Base-by-base conservation (phyloP, 2,797 vertebrate genomes). In the Acanthopagrus latus region DNA sequence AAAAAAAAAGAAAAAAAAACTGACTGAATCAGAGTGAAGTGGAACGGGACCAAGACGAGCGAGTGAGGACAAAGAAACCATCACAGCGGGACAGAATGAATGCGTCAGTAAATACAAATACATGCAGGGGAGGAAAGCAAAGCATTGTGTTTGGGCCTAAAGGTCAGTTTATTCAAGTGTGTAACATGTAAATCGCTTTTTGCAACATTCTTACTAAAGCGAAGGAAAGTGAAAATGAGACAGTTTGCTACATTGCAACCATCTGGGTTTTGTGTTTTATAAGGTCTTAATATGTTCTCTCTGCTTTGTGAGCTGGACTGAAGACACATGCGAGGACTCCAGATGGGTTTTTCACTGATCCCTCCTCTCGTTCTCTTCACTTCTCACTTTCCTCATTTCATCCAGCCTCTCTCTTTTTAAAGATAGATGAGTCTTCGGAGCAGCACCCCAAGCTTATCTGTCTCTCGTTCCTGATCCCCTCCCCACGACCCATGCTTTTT, bases 191-290 rank as follows among this genome's bases (percentile, higher is more conserved):
- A 85, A 43, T 52, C 27, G 18, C 10, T 50, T 48, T 20, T 48
- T 20, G 5, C n/a, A 18, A 21, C 21, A 64, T 5, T 16, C 8
- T 6, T 33, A n/a, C 4, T n/a, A 20, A 59, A 5, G 5, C 8
- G 18, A 62, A 38, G 23, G 4, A 13, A 50, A 64, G 50, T 10
- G 7, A 52, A 48, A 47, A 65, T 63, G 44, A 56, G 44, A 47
- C 1, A 33, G 48, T 27, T 56, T 10, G 52, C 41, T 55, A 38
- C 21, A 67, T 50, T 41, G 52, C 44, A 71, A 18, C 60, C 44
- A 65, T 76, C 68, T 81, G 75, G 33, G 21, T 10, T 46, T 20
- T 82, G 72, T 84, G 47, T 64, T 78, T 52, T 56, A 57, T 18
- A 17, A 58, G 33, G 48, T 50, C 25, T 73, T 76, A 54, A 29